These are phyloP conservation scores for Nemopilema nomurai DNA, from an alignment of 30 jellyfish, hydroid and myxozoan genomes.

Conservation along the genomic window DNA sequence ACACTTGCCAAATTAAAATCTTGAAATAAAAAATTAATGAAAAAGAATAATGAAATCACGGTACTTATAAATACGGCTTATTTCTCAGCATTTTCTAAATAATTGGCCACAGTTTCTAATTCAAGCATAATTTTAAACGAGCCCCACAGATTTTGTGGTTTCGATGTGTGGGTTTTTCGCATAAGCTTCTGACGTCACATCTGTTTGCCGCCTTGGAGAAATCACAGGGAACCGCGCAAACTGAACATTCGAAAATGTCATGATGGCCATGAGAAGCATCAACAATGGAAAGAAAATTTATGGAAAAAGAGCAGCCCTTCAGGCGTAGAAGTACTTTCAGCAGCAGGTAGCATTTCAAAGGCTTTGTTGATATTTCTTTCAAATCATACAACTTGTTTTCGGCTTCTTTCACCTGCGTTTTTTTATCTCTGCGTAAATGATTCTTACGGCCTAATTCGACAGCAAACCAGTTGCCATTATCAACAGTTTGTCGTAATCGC, in stretches of 20 bases:
- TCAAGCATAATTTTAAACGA: no score
- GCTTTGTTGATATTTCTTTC: background rate
- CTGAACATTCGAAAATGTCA: background rate
- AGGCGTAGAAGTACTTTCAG: conserved; percentile 61
- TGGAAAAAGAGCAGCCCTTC: conserved; percentile 28
- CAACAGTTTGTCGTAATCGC: background rate
- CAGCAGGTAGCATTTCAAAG: conserved; percentile 54
- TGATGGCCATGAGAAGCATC: conserved; percentile 23
- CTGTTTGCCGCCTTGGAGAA: conserved; percentile 15
- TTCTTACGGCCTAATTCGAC: background rate
- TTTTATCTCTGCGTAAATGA: background rate
- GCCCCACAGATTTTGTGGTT: no score
- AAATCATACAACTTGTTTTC: background rate
- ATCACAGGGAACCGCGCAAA: conserved; percentile 51
- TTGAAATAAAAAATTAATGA: no score
- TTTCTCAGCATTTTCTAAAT: no score
- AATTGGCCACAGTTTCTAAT: no score
- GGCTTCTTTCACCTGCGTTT: background rate
- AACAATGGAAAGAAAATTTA: conserved; percentile 36
- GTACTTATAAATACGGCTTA: no score
- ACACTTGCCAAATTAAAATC: no score
- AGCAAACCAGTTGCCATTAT: background rate
- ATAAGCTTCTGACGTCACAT: conserved; percentile 7
- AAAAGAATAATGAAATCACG: no score
- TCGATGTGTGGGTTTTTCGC: background rate